Percentiles rank a stretch among this genome's conserved stretches.
Evolutionary conservation across 2,113 vertebrate species (phyloP).

Genomic region (Excalfactoria chinensis): DNA sequence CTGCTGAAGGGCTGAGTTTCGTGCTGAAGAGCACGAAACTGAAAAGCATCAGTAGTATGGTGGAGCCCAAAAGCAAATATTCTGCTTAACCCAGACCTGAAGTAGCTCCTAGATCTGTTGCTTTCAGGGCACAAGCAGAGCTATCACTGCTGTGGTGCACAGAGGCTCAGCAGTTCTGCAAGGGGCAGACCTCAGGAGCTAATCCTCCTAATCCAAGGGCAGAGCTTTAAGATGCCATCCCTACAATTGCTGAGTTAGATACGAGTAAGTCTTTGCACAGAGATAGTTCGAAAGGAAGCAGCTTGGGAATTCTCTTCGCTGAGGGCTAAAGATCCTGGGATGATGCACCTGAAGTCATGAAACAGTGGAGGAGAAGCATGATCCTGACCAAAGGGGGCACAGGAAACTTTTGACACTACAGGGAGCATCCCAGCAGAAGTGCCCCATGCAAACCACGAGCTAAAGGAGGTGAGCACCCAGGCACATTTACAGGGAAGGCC

Average conservation of each 20-base stretch:
- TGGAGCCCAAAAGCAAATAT: neutral
- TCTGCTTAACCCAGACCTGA: neutral
- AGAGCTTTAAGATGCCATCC: slow-evolving; percentile 9
- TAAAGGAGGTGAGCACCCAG: neutral
- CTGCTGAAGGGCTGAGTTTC: neutral
- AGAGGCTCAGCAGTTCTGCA: neutral
- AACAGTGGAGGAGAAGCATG: neutral
- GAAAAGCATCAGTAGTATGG: neutral
- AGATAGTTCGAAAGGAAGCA: neutral
- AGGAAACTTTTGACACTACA: neutral
- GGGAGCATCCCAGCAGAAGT: neutral
- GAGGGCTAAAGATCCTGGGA: neutral
- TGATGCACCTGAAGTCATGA: accelerated
- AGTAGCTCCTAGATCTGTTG: neutral
- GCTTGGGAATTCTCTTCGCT: neutral
- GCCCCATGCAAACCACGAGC: neutral
- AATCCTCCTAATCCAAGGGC: slow-evolving; percentile 58
- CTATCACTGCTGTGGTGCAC: neutral
- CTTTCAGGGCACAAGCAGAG: neutral
- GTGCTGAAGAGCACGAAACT: neutral
- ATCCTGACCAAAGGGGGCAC: neutral
- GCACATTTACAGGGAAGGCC: neutral
- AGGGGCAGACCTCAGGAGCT: neutral
- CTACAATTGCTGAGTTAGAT: neutral
- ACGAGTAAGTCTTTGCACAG: neutral